Evolutionary conservation across 2,888 invertebrate species (phyloP), one percentile per base, ranked within the genome.

Genomic region (Lasius platythorax): DNA sequence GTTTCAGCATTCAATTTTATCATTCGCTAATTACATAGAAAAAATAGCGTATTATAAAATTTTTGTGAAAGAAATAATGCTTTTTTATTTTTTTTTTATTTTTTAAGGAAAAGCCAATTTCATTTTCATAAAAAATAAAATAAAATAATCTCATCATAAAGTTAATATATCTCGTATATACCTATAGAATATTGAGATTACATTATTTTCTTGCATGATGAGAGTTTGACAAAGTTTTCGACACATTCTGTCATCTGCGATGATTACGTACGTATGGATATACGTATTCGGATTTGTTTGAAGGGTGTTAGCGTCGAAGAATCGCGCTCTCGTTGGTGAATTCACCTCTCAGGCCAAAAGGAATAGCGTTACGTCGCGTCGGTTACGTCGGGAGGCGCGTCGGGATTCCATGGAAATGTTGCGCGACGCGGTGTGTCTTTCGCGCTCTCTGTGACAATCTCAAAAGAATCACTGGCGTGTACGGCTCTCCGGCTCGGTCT

Each of bases 391-490:
- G 12, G 43, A n/a, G 33, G 30, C 23, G 28, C 58, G 58, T 9
- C 61, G 23, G 23, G 33, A 79, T 79, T 79, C 72, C 46, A 23
- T 61, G 61, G 37, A 79, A 73, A 79, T 79, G 23, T n/a, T 37
- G 23, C 15, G 46, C 46, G 67, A 46, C 28, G 33, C 56, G 58
- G 40, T n/a, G 84, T 86, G 85, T 85, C 82, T 86, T 83, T 83
- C 53, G 50, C 56, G 78, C 43, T 64, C 84, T 73, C 75, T 43
- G 11, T 46, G 72, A 66, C 81, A 72, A 81, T 73, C 82, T 84
- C 82, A 86, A 84, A 85, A 85, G 87, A 89, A 68, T 86, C 87
- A 89, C 75, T 86, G 79, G 88, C 66, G 86, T 87, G 85, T 89
- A 72, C 85, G 46, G 28, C 58, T 53, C 53, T 56, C 28, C 58